Conservation (phyloP, 2,888 invertebrate genomes). For the Asteroscopus sphinx region DNA sequence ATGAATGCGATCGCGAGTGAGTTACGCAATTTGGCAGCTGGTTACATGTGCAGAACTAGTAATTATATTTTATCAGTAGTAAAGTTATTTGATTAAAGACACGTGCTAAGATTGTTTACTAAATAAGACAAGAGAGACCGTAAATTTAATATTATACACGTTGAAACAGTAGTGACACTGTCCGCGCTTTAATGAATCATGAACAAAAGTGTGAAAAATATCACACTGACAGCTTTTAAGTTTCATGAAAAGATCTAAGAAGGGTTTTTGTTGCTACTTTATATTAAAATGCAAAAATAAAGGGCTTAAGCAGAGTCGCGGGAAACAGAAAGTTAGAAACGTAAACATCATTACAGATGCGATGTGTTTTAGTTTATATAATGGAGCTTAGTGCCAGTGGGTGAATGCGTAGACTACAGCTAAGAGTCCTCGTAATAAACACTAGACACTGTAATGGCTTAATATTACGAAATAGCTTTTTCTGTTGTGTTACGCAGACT, state of each 20-base stretch:
- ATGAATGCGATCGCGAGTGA: too few species aligned
- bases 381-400: slow-evolving; percentile 12
- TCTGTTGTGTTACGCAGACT: too few species aligned
- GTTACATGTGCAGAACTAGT: too few species aligned
- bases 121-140: too few species aligned
- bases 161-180: not conserved
- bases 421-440: not conserved
- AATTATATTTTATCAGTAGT: too few species aligned
- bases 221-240: too few species aligned
- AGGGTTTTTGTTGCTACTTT: too few species aligned
- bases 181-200: not conserved
- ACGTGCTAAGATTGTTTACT: too few species aligned
- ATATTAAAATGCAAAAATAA: not conserved
- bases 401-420: not conserved
- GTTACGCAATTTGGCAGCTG: too few species aligned
- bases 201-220: not conserved
- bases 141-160: not conserved
- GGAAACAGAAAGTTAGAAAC: not conserved
- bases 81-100: too few species aligned
- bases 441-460: too few species aligned
- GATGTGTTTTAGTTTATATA: slow-evolving; percentile 20
- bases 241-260: too few species aligned
- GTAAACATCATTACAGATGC: not conserved
- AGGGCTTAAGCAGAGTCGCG: not conserved
- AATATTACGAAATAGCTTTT: not conserved